phyloP scores from a whole-genome alignment of 1,140 invertebrate species.

The Dendrolimus kikuchii region DNA sequence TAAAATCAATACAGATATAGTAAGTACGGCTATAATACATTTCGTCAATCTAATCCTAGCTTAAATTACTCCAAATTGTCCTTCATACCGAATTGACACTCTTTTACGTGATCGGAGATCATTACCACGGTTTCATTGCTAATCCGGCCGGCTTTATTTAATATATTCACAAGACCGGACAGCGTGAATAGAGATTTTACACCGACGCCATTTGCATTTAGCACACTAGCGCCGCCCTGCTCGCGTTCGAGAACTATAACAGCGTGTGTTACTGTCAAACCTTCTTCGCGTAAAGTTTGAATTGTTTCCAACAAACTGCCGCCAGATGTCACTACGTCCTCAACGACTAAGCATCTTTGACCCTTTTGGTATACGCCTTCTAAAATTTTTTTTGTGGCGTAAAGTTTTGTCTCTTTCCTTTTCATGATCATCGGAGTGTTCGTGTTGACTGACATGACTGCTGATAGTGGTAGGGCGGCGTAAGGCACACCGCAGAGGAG shows the following conservation, averaged over 20 bases:
- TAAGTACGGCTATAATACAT: too few species aligned
- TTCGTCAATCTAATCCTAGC: too few species aligned
- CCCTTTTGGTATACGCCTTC: conserved; percentile 89
- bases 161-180: conserved; percentile 78
- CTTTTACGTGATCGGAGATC: conserved; percentile 78
- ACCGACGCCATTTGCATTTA: conserved; percentile 81
- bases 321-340: conserved; percentile 97
- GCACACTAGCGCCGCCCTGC: conserved; percentile 87
- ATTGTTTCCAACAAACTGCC: conserved; percentile 94
- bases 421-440: conserved; percentile 91
- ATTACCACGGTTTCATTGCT: conserved; percentile 73
- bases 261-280: conserved; percentile 83
- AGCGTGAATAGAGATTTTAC: conserved; percentile 81
- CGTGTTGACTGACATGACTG: conserved; percentile 82
- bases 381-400: conserved; percentile 96
- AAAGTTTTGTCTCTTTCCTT: conserved; percentile 92
- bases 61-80: conserved; percentile 21
- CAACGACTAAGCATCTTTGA: conserved; percentile 91
- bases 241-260: conserved; percentile 92
- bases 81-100: conserved; percentile 48
- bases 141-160: conserved; percentile 78
- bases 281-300: conserved; percentile 79
- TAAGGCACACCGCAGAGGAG: conserved; percentile 97
- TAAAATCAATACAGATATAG: too few species aligned
- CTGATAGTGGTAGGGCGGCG: conserved; percentile 94